Base-by-base conservation (phyloP, 1,140 invertebrate genomes). In the Diabrotica undecimpunctata region DNA sequence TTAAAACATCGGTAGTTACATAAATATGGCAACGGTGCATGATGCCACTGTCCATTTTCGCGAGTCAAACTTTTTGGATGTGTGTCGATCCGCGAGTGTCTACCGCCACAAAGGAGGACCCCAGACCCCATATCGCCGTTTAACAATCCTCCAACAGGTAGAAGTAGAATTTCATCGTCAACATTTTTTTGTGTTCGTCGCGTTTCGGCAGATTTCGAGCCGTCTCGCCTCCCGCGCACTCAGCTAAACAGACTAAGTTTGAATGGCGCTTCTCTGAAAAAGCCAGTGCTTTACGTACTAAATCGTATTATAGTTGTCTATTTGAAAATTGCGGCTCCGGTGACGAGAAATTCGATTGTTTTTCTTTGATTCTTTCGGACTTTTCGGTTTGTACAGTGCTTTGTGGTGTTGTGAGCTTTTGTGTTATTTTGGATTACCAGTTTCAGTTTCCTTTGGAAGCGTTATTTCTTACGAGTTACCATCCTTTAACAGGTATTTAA, bases 261-360 rank as follows among this genome's bases (percentile, higher is more conserved):
- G 67, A 62, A 62, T 65, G 67, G 67, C 64, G 67, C 65, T 60
- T 59, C 54, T 62, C 41, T 57, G 25, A 57, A 57, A 57, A 57
- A 57, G n/a, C 36, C 55, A 57, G 55, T 57, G 36, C 55, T 57
- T 57, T 38, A 57, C 55, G 10, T 57, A 57, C 55, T n/a, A 57
- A 57, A 37, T 10, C 6, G n/a, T 46, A 46, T 46, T 46, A 46
- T 46, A 46, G 41, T 46, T n/a, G 41, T 8, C n/a, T 46, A n/a
- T 46, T 25, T 25, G 25, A 25, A 25, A 25, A 25, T 25, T 4
- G 25, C 25, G 25, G 25, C 25, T 25, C 10, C 54, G 14, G 51
- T 53, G 51, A 53, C 14, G 36, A 10, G 36, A 10, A 5, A 5
- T 14, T 55, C 14, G 4, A 6, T 39, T 52, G 59, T 68, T 57